A percentile compares a stretch with the other conserved stretches of the same genome.
These are phyloP conservation scores for Chelonia mydas DNA, from an alignment of 2,797 vertebrate genomes.

Conservation along the genomic window DNA sequence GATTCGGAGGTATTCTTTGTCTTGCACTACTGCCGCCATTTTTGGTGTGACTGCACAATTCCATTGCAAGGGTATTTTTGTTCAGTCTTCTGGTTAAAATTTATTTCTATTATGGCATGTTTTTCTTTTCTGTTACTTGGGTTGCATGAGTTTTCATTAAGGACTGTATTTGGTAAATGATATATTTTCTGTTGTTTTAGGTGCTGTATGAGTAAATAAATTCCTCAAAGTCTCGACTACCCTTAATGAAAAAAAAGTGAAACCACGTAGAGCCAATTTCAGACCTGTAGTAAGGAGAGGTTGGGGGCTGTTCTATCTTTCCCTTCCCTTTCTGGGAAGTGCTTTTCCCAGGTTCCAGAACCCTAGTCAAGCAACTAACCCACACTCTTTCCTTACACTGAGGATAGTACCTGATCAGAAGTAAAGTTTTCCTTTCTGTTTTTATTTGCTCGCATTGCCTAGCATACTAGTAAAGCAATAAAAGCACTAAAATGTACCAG, in stretches of 20 bases:
- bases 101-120: not conserved
- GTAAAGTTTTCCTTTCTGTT: conserved; percentile 19
- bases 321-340: not conserved
- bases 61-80: not conserved
- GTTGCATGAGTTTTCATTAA: not conserved
- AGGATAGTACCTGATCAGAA: not conserved
- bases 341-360: not conserved
- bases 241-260: not conserved
- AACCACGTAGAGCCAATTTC: not conserved
- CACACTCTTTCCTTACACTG: not conserved
- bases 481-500: conserved; percentile 59
- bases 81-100: not conserved
- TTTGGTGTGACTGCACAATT: not conserved
- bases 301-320: not conserved
- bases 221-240: not conserved
- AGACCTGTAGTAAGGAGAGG: not conserved
- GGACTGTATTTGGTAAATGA: not conserved
- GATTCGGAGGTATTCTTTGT: not conserved
- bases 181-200: not conserved
- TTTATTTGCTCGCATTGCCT: conserved; percentile 11
- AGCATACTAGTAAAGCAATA: conserved; percentile 25
- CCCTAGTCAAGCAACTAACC: not conserved
- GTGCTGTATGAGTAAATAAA: not conserved
- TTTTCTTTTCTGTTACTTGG: not conserved
- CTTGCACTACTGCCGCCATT: not conserved